These are phyloP conservation scores for Copidosoma aretas DNA, from an alignment of 2,888 invertebrate species.

Conservation along the genomic window DNA sequence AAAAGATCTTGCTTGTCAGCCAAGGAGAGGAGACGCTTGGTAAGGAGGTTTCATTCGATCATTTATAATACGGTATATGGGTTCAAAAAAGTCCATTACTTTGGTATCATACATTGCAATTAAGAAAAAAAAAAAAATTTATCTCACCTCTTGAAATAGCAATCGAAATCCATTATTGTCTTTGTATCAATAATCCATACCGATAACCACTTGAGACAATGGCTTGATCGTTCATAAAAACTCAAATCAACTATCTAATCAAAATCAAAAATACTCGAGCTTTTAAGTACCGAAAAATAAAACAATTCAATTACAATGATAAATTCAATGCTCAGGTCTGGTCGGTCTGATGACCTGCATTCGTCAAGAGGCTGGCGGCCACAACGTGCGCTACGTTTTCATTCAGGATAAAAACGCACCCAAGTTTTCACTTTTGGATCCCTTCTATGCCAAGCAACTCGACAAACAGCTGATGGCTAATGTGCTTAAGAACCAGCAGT, in stretches of 20 bases:
- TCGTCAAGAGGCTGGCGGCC: constrained; percentile 85
- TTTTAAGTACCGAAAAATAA: background rate
- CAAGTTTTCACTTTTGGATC: constrained; percentile 68
- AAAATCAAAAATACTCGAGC: no score
- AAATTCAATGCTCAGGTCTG: constrained; percentile 67
- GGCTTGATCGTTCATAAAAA: background rate
- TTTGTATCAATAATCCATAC: no score
- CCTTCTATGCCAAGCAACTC: constrained; percentile 71
- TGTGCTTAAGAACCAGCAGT: constrained; percentile 79
- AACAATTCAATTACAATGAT: background rate
- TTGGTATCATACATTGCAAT: no score
- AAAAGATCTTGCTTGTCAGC: constrained; percentile 74
- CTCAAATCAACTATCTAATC: background rate
- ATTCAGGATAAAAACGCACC: constrained; percentile 71
- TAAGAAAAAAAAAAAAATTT: no score
- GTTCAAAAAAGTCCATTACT: no score
- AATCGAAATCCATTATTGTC: no score
- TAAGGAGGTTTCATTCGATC: constrained; percentile 20
- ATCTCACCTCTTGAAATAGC: no score
- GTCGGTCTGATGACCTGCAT: constrained; percentile 91
- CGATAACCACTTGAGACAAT: background rate
- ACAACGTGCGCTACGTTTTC: constrained; percentile 75
- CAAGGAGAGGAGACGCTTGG: constrained; percentile 69
- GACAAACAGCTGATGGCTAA: constrained; percentile 84
- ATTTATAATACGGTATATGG: no score